Base-by-base conservation (phyloP, 2,888 invertebrate species). In the Anthrax anthrax region DNA sequence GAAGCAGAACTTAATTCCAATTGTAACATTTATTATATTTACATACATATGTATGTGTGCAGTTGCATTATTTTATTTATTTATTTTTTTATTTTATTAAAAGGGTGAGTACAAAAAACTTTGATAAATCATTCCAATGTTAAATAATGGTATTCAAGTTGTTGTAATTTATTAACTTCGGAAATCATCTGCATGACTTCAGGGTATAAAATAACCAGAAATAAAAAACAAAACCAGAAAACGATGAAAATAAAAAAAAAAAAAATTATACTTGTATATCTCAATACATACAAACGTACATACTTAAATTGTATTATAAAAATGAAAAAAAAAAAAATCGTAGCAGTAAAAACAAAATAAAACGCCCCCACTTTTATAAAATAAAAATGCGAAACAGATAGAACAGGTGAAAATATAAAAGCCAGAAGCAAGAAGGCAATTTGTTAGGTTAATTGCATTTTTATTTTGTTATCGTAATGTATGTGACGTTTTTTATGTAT, bases 391-490 rank as follows among this genome's bases (percentile, higher is more conserved):
- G 29, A 32, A 12, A 12, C 9, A 12, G 13, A 32, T 12, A 32
- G 19, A 46, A 46, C 46, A 46, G 46, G 46, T 46, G 41, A 41
- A 46, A 41, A 19, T 27, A 29, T 27, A 37, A 41, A 14, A 17
- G 37, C 19, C 18, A 17, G 40, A 14, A 45, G 36, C 32, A 37
- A 19, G 41, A 37, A 32, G 29, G 41, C 34, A 36, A 46, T 46
- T 46, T 46, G 46, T 46, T 46, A 46, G 41, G 29, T 46, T 46
- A 46, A 46, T 46, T 46, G 46, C 46, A 46, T 46, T 46, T 42
- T 40, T 32, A 32, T 32, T 32, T 27, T 27, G 23, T 27, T 27
- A 27, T 27, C 23, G 23, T 27, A 27, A 8, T 27, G 9, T 27
- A 27, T 2, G 23, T 2, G 23, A n/a, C n/a, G n/a, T n/a, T n/a